A percentile compares a stretch with the other conserved stretches of the same genome.
Evolutionary conservation across 2,888 invertebrate genomes (phyloP).

Genomic region (Sclerodermus sp.): DNA sequence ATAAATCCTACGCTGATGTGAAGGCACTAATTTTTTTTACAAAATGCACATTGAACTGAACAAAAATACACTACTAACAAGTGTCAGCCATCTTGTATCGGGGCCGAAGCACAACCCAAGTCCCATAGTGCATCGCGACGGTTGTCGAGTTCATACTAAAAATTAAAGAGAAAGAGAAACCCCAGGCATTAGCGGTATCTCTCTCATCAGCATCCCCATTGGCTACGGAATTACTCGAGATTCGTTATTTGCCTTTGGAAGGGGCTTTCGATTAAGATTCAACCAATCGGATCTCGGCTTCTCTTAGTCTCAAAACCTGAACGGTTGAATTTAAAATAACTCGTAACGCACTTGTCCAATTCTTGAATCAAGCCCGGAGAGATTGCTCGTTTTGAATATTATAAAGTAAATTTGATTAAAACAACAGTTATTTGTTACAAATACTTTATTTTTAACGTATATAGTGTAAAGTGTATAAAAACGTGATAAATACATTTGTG

Average conservation of each 20-base stretch:
- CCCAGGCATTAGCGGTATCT: constrained; percentile 11
- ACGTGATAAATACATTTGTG: too few relatives aligned
- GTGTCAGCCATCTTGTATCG: constrained; percentile 59
- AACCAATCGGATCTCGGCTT: background rate
- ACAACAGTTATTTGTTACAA: too few relatives aligned
- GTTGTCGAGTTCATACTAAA: constrained; percentile 22
- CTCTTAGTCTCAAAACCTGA: too few relatives aligned
- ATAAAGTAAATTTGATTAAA: too few relatives aligned
- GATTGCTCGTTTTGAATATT: too few relatives aligned
- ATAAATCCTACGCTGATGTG: constrained; percentile 16
- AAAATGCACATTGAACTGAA: constrained; percentile 36
- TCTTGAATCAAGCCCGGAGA: too few relatives aligned
- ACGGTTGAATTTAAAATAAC: too few relatives aligned
- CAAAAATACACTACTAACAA: constrained; percentile 57
- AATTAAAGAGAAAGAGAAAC: constrained; percentile 8
- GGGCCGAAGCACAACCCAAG: constrained; percentile 37
- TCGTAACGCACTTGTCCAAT: too few relatives aligned
- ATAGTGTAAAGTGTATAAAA: too few relatives aligned
- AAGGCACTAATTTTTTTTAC: constrained; percentile 36
- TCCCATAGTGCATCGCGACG: constrained; percentile 33
- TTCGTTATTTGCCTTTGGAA: too few relatives aligned
- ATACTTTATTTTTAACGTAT: too few relatives aligned
- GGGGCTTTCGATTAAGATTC: background rate
- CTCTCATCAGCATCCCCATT: constrained; percentile 9
- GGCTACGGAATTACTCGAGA: constrained; percentile 3